Evolutionary conservation across 1,140 invertebrate species (phyloP).

Genomic region (Drosophila truncata): DNA sequence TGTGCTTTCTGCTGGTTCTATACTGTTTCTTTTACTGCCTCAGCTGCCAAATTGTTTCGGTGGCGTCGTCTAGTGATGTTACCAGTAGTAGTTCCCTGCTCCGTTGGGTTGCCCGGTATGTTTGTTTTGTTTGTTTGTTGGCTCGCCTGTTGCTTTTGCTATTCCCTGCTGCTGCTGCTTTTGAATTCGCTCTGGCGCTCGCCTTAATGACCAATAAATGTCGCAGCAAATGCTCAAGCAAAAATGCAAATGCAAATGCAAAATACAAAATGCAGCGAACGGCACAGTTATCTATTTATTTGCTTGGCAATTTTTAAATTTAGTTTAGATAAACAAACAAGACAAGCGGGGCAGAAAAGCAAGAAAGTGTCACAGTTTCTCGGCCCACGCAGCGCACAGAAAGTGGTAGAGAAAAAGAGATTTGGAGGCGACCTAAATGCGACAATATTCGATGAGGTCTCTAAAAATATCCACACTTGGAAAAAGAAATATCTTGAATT

Average conservation of each 20-base stretch:
- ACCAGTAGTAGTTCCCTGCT: conserved; percentile 1
- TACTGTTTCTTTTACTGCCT: conserved; percentile 8
- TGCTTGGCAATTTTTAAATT: conserved; percentile 49
- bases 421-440: conserved; percentile 39
- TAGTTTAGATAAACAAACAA: conserved; percentile 56
- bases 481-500: conserved; percentile 1
- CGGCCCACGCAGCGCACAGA: conserved; percentile 25
- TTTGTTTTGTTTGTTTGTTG: conserved; percentile 33
- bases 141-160: conserved; percentile 19
- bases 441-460: conserved; percentile 26
- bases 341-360: conserved; percentile 1
- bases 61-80: conserved; percentile 41
- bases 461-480: conserved; percentile 61
- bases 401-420: conserved; percentile 27
- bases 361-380: conserved; percentile 40
- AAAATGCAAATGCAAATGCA: conserved; percentile 10
- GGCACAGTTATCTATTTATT: conserved; percentile 53
- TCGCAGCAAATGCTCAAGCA: conserved; percentile 26
- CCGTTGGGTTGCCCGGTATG: conserved; percentile 30
- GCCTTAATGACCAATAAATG: conserved; percentile 69
- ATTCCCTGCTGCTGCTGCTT: conserved; percentile 7
- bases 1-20: conserved; percentile 10
- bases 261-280: conserved; percentile 17
- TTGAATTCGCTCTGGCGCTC: conserved; percentile 53
- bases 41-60: conserved; percentile 37